A percentile compares a stretch with the other conserved stretches of the same genome.
phyloP scores from a whole-genome alignment of 2,797 vertebrate genomes.

The Benthosema pterotum region DNA sequence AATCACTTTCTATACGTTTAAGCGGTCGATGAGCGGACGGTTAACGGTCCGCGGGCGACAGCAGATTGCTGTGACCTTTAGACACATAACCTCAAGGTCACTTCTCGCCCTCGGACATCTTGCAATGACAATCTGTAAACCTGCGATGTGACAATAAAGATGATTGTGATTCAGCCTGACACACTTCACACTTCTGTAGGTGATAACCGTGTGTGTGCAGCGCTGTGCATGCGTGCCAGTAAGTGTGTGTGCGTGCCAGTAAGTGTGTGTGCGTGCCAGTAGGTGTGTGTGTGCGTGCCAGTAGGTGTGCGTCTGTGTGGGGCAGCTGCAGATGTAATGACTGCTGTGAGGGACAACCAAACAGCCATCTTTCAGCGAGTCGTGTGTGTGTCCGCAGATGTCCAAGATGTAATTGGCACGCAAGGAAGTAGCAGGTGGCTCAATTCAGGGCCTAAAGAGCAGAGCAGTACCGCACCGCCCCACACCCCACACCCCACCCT shows the following conservation, averaged over 20 bases:
- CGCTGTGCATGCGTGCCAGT: constrained; percentile 19
- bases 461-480: too few species aligned
- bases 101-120: too few species aligned
- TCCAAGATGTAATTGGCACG: constrained; percentile 61
- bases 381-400: constrained; percentile 59
- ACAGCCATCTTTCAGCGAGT: constrained; percentile 63
- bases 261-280: constrained; percentile 9
- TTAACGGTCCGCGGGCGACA: too few species aligned
- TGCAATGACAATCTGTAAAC: too few species aligned
- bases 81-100: too few species aligned
- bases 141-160: too few species aligned
- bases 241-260: constrained; percentile 14
- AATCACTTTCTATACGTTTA: too few species aligned
- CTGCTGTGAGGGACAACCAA: constrained; percentile 51
- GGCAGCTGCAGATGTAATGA: constrained; percentile 45
- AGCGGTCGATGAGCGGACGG: too few species aligned
- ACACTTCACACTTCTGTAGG: constrained; percentile 2
- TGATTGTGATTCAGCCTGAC: too few species aligned
- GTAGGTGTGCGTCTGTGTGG: constrained; percentile 46
- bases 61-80: too few species aligned
- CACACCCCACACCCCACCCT: too few species aligned
- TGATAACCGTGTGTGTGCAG: not conserved
- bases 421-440: constrained; percentile 67
- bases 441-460: constrained; percentile 32
- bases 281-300: constrained; percentile 14